Percentiles rank a stretch among this genome's conserved stretches.
phyloP scores from a whole-genome alignment of 2,113 vertebrate species.

The Pseudopodoces humilis region DNA sequence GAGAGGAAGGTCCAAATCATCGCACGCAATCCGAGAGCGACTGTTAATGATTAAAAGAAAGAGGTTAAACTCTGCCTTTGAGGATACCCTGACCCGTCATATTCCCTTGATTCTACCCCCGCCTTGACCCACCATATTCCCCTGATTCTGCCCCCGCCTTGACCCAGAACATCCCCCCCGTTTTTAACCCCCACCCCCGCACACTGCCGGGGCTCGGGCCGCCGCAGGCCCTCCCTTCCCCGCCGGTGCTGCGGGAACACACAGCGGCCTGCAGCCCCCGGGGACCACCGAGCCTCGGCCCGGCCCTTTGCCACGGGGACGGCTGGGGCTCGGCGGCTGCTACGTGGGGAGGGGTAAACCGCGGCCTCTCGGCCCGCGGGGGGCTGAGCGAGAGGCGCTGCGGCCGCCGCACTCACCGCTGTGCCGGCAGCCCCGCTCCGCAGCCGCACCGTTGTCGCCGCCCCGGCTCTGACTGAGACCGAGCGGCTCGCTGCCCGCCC shows the following conservation, averaged over 20 bases:
- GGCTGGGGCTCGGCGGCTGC: accelerated
- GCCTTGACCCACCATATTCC: background rate
- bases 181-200: background rate
- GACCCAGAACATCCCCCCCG: background rate
- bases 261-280: accelerated
- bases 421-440: background rate
- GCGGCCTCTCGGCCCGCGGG: accelerated
- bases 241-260: background rate
- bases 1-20: slow-evolving; percentile 2
- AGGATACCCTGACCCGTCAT: background rate
- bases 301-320: background rate
- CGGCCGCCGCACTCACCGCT: background rate
- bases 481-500: accelerated
- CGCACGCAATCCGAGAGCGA: background rate
- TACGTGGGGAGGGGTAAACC: accelerated
- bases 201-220: background rate
- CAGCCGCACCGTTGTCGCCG: accelerated
- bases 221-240: too few species aligned
- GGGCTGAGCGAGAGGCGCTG: accelerated
- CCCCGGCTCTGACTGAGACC: background rate
- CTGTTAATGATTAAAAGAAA: slow-evolving; percentile 55
- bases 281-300: background rate
- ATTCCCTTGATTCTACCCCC: background rate
- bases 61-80: background rate
- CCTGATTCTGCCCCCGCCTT: background rate